A percentile compares a stretch with the other conserved stretches of the same genome.
phyloP scores from a whole-genome alignment of 2,888 invertebrate genomes.

The Sicus ferrugineus region DNA sequence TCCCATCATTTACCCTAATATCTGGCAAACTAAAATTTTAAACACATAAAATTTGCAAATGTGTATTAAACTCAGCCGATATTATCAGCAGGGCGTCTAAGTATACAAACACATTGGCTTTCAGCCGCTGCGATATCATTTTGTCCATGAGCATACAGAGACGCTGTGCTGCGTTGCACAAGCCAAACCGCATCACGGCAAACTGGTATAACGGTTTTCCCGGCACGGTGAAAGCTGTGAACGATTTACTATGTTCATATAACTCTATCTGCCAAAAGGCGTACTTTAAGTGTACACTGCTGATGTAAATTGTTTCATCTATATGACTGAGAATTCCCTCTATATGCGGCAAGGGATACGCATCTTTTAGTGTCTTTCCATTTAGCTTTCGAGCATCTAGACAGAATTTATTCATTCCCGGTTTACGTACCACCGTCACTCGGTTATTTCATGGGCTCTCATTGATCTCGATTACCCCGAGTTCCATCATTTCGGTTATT shows the following conservation, averaged over 20 bases:
- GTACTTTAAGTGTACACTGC: slow-evolving; percentile 34
- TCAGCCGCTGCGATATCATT: slow-evolving; percentile 18
- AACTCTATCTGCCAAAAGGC: slow-evolving; percentile 35
- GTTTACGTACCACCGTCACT: slow-evolving; percentile 26
- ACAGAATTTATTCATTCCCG: slow-evolving; percentile 36
- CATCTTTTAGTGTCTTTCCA: slow-evolving; percentile 35
- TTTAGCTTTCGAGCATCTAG: slow-evolving; percentile 36
- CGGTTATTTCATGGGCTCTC: slow-evolving; percentile 33
- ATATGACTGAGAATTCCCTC: slow-evolving; percentile 35
- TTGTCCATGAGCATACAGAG: slow-evolving; percentile 37
- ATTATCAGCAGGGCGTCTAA: slow-evolving; percentile 32
- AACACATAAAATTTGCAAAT: slow-evolving; percentile 5
- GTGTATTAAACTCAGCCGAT: not conserved
- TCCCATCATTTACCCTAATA: too few species aligned
- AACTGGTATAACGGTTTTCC: slow-evolving; percentile 41
- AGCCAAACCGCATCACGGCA: slow-evolving; percentile 41
- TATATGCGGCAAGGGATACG: slow-evolving; percentile 35
- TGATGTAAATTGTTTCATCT: slow-evolving; percentile 32
- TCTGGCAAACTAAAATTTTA: too few species aligned
- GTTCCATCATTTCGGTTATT: not conserved
- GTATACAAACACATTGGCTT: slow-evolving; percentile 34
- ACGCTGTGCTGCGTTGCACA: slow-evolving; percentile 38
- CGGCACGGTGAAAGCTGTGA: slow-evolving; percentile 48
- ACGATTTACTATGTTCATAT: slow-evolving; percentile 29
- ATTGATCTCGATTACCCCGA: slow-evolving; percentile 4